A percentile compares a stretch with the other conserved stretches of the same genome.
Conservation (phyloP, 2,113 vertebrate genomes). For the Myiagra hebetior region DNA sequence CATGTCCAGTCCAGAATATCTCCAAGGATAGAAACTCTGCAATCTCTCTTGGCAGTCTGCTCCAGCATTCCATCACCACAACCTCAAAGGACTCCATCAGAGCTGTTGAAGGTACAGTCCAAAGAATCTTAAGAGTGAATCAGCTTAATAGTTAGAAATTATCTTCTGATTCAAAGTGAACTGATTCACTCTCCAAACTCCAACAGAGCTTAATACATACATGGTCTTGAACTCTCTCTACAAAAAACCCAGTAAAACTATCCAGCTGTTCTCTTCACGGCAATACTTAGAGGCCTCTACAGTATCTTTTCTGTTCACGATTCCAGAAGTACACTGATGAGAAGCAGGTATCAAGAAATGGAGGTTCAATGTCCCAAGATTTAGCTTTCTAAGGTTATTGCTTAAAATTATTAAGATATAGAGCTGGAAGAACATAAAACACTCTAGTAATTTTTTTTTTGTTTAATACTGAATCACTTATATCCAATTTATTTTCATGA, state of each 20-base stretch:
- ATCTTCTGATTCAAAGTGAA: neutral
- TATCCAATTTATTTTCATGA: neutral
- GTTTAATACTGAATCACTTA: neutral
- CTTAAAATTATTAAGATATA: neutral
- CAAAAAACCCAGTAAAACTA: neutral
- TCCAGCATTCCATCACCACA: neutral
- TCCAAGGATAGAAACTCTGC: neutral
- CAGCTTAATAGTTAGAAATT: neutral
- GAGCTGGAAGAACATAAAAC: neutral
- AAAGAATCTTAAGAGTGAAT: neutral
- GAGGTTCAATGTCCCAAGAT: neutral
- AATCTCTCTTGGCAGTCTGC: neutral
- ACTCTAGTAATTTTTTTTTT: neutral
- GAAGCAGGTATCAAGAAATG: neutral
- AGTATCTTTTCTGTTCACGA: neutral
- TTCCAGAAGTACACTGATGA: neutral
- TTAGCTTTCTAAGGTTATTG: neutral
- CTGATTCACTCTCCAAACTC: neutral
- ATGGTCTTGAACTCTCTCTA: neutral
- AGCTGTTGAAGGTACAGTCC: neutral
- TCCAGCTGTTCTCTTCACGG: neutral
- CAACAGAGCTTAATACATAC: neutral
- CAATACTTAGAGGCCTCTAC: neutral
- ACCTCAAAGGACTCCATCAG: neutral
- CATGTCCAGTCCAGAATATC: neutral